Base-by-base conservation (phyloP, 2,888 invertebrate genomes). In the Drosophila neonasuta region DNA sequence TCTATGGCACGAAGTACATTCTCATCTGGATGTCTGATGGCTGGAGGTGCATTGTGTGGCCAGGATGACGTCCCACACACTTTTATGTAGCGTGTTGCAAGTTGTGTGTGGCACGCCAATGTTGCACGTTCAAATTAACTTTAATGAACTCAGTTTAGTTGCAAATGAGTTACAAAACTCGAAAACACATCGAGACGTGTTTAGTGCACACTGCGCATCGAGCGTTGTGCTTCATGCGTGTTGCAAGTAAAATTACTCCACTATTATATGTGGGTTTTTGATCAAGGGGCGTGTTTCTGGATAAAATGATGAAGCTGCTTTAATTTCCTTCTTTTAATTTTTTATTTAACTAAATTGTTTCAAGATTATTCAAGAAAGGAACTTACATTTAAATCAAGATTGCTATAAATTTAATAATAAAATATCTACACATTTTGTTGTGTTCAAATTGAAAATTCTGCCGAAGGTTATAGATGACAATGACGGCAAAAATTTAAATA, bases 141-240 rank as follows among this genome's bases (percentile, higher is more conserved):
- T 86, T 83, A 86, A 83, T 83, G 82, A 83, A 83, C 82, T 86
- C 85, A 83, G 82, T 83, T 83, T 83, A 86, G 82, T 83, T 83
- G 86, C 82, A 83, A 83, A 83, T 83, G 82, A 83, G 82, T 83
- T 83, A 83, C 82, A 83, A 84, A 83, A 83, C 82, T 86, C 79
- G 85, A 81, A 84, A 86, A 86, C 85, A 82, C 82, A 83, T 84
- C 73, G 81, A 81, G 77, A 86, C 86, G 82, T 82, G 82, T 82
- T 86, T 86, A 76, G 86, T 68, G 74, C 49, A 39, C 83, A 75
- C 62, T 68, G 74, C 49, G 44, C 83, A 75, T 58, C 64, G 68
- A 69, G 65, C 67, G 34, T 9, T 52, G 46, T 61, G 57, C 45
- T 24, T 42, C 46, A 8, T 52, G 52, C 55, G 55, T 66, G 55